phyloP scores from a whole-genome alignment of 2,888 invertebrate genomes.

The Rhimphoctona megacephalus region DNA sequence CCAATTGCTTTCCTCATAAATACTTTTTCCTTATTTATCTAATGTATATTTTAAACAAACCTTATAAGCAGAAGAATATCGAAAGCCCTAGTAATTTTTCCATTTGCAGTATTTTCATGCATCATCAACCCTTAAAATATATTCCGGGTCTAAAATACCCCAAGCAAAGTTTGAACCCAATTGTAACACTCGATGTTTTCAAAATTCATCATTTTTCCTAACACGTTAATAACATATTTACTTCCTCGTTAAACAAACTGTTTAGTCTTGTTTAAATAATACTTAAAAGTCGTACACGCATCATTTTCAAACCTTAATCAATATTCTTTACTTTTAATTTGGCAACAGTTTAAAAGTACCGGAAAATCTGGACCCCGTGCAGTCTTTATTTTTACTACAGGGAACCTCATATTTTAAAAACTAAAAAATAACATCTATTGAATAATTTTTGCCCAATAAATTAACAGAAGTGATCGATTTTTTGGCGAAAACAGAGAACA shows the following conservation, averaged over 20 bases:
- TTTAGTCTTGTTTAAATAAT: neutral
- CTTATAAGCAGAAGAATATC: neutral
- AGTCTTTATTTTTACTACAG: neutral
- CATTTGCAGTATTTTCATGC: neutral
- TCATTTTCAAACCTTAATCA: neutral
- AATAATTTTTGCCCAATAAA: neutral
- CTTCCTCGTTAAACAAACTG: neutral
- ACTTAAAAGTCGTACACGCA: neutral
- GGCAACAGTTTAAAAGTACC: neutral
- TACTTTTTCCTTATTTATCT: neutral
- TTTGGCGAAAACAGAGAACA: neutral
- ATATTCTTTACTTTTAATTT: neutral
- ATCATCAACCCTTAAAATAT: neutral
- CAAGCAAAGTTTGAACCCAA: neutral
- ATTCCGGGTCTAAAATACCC: neutral
- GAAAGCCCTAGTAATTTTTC: neutral
- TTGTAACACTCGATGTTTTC: neutral
- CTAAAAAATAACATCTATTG: neutral
- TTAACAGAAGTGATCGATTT: neutral
- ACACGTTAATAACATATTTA: neutral
- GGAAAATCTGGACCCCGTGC: neutral
- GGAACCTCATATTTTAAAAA: neutral
- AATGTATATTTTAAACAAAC: neutral
- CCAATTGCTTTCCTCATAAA: neutral
- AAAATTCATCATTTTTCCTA: neutral